A percentile compares a stretch with the other conserved stretches of the same genome.
phyloP scores from a whole-genome alignment of 2,888 invertebrate genomes.

The Epinotia bilunana region DNA sequence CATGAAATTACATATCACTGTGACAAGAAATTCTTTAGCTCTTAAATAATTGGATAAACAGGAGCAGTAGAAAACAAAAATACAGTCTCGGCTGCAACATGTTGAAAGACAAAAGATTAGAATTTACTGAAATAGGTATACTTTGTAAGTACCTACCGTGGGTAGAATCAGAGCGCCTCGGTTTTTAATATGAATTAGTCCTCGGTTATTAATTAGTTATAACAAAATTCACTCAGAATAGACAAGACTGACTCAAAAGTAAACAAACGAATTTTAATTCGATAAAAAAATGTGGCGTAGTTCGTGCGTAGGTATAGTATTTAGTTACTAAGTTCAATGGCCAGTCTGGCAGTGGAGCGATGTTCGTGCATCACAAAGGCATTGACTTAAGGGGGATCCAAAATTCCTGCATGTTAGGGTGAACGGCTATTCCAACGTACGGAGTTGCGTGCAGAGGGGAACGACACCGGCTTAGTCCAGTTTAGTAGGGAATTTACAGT shows the following conservation, averaged over 20 bases:
- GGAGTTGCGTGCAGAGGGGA: slow-evolving; percentile 49
- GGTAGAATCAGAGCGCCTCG: slow-evolving; percentile 9
- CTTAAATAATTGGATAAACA: slow-evolving; percentile 45
- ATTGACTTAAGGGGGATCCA: slow-evolving; percentile 61
- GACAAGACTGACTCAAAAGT: background rate
- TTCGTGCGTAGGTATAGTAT: slow-evolving; percentile 19
- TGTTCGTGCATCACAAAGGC: slow-evolving; percentile 61
- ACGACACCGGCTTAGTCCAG: slow-evolving; percentile 43
- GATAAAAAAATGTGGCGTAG: background rate
- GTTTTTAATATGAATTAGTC: slow-evolving; percentile 21
- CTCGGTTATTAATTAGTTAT: slow-evolving; percentile 6
- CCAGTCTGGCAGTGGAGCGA: slow-evolving; percentile 61
- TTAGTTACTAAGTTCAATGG: slow-evolving; percentile 54
- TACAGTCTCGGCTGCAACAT: slow-evolving; percentile 10
- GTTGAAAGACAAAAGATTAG: slow-evolving; percentile 27
- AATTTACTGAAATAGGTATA: slow-evolving; percentile 24
- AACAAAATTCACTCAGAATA: slow-evolving; percentile 1
- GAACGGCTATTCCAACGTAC: slow-evolving; percentile 49
- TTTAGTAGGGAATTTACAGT: slow-evolving; percentile 39
- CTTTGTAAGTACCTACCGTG: background rate
- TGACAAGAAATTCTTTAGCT: slow-evolving; percentile 55
- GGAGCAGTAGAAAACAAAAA: slow-evolving; percentile 18
- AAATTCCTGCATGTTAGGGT: slow-evolving; percentile 59
- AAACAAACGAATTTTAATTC: background rate
- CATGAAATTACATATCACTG: slow-evolving; percentile 59